A percentile compares a stretch with the other conserved stretches of the same genome.
phyloP scores from a whole-genome alignment of 2,888 invertebrate species.

The Flabesymbios commensalis region DNA sequence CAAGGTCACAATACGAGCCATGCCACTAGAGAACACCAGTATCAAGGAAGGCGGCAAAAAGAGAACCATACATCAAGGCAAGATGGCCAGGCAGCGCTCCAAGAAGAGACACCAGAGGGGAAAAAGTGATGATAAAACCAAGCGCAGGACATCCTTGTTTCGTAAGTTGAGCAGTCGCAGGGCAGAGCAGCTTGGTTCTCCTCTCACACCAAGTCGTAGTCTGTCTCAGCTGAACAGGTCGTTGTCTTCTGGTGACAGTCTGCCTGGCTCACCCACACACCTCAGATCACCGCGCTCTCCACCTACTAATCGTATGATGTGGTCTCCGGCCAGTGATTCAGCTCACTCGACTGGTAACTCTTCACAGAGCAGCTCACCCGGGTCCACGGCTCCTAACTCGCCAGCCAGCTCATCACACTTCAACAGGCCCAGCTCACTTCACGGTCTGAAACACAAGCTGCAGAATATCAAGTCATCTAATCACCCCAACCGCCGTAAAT shows the following conservation, averaged over 20 bases:
- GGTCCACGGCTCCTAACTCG: slow-evolving; percentile 62
- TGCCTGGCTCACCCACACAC: slow-evolving; percentile 53
- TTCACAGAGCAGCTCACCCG: slow-evolving; percentile 65
- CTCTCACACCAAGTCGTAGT: slow-evolving; percentile 75
- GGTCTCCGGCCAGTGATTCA: slow-evolving; percentile 47
- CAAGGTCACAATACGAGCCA: slow-evolving; percentile 63
- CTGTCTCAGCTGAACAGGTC: slow-evolving; percentile 73
- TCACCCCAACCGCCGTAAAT: slow-evolving; percentile 77
- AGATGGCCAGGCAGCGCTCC: slow-evolving; percentile 56
- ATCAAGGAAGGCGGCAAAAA: slow-evolving; percentile 78
- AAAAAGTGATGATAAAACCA: slow-evolving; percentile 69
- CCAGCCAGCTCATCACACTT: slow-evolving; percentile 48
- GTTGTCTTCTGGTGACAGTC: slow-evolving; percentile 59
- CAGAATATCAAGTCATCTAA: slow-evolving; percentile 67
- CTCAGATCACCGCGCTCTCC: slow-evolving; percentile 61
- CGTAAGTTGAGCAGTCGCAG: slow-evolving; percentile 48
- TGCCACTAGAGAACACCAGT: slow-evolving; percentile 91
- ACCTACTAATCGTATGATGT: slow-evolving; percentile 37
- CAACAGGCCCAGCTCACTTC: slow-evolving; percentile 86
- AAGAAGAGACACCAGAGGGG: slow-evolving; percentile 47
- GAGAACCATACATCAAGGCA: slow-evolving; percentile 59
- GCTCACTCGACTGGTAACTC: slow-evolving; percentile 63
- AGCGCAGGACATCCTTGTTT: slow-evolving; percentile 80
- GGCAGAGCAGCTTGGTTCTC: slow-evolving; percentile 60
- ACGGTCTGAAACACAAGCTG: slow-evolving; percentile 92